These are phyloP conservation scores for Resseliella maxima DNA, from an alignment of 2,888 invertebrate species.

Conservation along the genomic window DNA sequence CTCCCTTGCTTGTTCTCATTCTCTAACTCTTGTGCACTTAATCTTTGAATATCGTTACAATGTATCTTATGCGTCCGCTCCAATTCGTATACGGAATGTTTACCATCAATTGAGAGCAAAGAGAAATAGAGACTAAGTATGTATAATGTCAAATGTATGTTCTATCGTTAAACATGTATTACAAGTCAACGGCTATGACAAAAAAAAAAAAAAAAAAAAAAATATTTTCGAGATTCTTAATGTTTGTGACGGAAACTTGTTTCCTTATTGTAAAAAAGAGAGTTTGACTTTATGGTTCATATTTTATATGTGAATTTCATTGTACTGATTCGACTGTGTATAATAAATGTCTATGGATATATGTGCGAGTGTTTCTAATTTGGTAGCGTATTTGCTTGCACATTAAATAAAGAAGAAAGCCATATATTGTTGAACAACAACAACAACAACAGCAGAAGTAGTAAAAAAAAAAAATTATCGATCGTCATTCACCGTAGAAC, in stretches of 20 bases:
- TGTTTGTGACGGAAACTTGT: constrained; percentile 44
- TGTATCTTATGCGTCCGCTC: constrained; percentile 1
- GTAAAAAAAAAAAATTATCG: background rate
- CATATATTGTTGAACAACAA: too few relatives aligned
- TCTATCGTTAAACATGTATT: constrained; percentile 16
- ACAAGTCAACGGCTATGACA: background rate
- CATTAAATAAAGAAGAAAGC: too few relatives aligned
- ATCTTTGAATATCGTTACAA: background rate
- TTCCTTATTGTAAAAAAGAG: constrained; percentile 6
- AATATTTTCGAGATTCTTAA: background rate
- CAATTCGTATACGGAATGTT: constrained; percentile 21
- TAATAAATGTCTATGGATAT: background rate
- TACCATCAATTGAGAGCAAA: background rate
- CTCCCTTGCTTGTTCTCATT: too few relatives aligned
- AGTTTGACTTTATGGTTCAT: constrained; percentile 16
- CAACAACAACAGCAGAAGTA: too few relatives aligned
- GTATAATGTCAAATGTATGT: background rate
- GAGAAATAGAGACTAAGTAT: background rate
- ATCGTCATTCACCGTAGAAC: background rate
- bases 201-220: too few relatives aligned
- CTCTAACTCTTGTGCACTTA: too few relatives aligned
- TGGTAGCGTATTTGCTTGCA: background rate
- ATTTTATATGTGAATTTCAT: background rate
- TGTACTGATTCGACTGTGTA: background rate
- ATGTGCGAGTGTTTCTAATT: background rate